Base-by-base conservation (phyloP, 2,113 vertebrate genomes). In the Corythornis cristatus region DNA sequence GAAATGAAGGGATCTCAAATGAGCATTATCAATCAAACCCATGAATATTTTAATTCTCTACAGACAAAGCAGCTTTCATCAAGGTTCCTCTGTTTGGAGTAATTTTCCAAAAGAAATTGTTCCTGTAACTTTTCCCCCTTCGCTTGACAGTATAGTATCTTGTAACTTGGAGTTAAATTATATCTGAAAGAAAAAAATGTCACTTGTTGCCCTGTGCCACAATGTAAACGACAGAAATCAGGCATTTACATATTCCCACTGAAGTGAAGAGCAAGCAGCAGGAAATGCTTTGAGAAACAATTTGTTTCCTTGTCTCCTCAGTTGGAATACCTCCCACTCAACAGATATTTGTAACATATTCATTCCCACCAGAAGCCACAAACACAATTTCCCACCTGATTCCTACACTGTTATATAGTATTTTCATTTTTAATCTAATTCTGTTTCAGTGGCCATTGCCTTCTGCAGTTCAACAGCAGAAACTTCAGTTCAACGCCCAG, bases 391-490 rank as follows among this genome's bases (percentile, higher is more conserved):
- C 42, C 58, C 54, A 15, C 73, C 26, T 26, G 25, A 61, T 77
- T 64, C 43, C 78, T n/a, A 8, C 4, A n/a, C 0, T 0, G 7
- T 37, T 81, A 66, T 35, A 12, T 18, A 9, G 0, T 19, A 37
- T 46, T 83, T 73, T 77, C 6, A 53, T 83, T 67, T 83, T 42
- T 12, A 42, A 42, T 56, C 57, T 67, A 54, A 74, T 33, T 61
- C 26, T 54, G 9, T 57, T 86, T 58, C 5, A 79, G 51, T 29
- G 28, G 40, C 66, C 4, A 5, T 26, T 70, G 29, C 80, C 71
- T 83, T 65, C 46, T 58, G 66, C 50, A 86, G 50, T 79, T 29
- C 35, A 48, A 3, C 35, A 58, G 33, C 77, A 86, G 33, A 65
- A 93, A 70, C 22, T 17, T 17, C 46, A 35, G 50, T 54, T 66